Conservation (phyloP, 92 coral and sea anemone genomes). For the Heliopora coerulea region DNA sequence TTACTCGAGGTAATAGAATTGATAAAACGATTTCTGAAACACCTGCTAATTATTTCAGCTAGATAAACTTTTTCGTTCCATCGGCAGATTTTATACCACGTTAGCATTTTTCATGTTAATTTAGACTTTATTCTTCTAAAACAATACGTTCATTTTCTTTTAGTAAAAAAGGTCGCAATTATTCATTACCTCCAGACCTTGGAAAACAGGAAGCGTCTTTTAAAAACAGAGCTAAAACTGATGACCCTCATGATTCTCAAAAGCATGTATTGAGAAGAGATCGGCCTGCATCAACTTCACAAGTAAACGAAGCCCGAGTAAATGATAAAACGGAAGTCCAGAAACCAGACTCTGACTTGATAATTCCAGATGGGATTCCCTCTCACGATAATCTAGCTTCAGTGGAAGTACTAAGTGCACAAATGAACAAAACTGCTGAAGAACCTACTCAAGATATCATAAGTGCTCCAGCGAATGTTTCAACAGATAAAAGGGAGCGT, state of each 20-base stretch:
- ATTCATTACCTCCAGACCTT: too few relatives aligned
- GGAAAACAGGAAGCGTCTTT: background rate
- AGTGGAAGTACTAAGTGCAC: background rate
- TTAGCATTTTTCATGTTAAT: too few relatives aligned
- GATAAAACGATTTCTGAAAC: too few relatives aligned
- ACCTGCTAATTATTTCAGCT: too few relatives aligned
- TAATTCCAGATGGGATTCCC: constrained; percentile 13
- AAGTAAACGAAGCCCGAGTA: constrained; percentile 19
- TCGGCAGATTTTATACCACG: too few relatives aligned
- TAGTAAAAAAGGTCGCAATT: too few relatives aligned
- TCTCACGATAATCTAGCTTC: constrained; percentile 12
- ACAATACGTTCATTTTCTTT: too few relatives aligned
- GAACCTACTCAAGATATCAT: background rate
- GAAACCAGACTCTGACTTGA: background rate
- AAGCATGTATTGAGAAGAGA: background rate
- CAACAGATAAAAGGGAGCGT: background rate
- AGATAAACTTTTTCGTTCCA: too few relatives aligned
- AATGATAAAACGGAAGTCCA: background rate
- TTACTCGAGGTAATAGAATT: too few relatives aligned
- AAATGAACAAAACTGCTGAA: background rate
- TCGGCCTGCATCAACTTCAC: constrained; percentile 3
- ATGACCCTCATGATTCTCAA: constrained; percentile 4
- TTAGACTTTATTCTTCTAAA: too few relatives aligned
- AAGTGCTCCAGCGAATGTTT: background rate
- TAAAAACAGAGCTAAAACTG: constrained; percentile 1